These are phyloP conservation scores for Apeltes quadracus DNA, from an alignment of 2,113 vertebrate genomes.

Conservation along the genomic window DNA sequence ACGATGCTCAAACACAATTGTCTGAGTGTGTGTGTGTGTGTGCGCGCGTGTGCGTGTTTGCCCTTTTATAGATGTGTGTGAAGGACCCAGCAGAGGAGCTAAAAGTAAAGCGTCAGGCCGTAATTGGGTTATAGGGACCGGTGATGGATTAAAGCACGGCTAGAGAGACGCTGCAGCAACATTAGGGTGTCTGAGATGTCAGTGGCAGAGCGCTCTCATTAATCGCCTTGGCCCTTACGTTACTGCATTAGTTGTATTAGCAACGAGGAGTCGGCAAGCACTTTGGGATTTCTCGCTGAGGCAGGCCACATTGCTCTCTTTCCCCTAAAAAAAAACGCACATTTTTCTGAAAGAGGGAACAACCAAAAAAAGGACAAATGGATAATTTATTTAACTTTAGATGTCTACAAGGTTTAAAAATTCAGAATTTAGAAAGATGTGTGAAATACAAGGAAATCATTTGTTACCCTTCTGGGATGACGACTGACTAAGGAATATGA, in stretches of 20 bases:
- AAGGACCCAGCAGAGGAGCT: slow-evolving; percentile 76
- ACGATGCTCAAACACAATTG: slow-evolving; percentile 51
- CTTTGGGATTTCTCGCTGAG: slow-evolving; percentile 78
- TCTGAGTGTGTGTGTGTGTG: slow-evolving; percentile 49
- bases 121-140: slow-evolving; percentile 83
- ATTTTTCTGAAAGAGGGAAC: slow-evolving; percentile 29
- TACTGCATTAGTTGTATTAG: slow-evolving; percentile 87
- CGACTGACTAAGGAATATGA: slow-evolving; percentile 20
- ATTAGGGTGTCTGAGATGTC: slow-evolving; percentile 86
- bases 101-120: slow-evolving; percentile 79
- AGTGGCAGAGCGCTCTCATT: slow-evolving; percentile 81
- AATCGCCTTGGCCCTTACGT: slow-evolving; percentile 82
- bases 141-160: slow-evolving; percentile 85
- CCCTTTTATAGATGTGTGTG: slow-evolving; percentile 76
- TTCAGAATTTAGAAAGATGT: slow-evolving; percentile 16
- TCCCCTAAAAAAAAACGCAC: too few relatives aligned
- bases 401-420: slow-evolving; percentile 18
- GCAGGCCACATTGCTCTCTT: slow-evolving; percentile 67
- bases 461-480: slow-evolving; percentile 14
- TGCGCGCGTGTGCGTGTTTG: slow-evolving; percentile 62
- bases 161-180: slow-evolving; percentile 81
- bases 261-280: slow-evolving; percentile 80
- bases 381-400: slow-evolving; percentile 34
- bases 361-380: slow-evolving; percentile 21
- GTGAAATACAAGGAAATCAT: slow-evolving; percentile 26